A percentile compares a stretch with the other conserved stretches of the same genome.
These are phyloP conservation scores for Pelosia muscerda DNA, from an alignment of 2,888 invertebrate genomes.

Conservation along the genomic window DNA sequence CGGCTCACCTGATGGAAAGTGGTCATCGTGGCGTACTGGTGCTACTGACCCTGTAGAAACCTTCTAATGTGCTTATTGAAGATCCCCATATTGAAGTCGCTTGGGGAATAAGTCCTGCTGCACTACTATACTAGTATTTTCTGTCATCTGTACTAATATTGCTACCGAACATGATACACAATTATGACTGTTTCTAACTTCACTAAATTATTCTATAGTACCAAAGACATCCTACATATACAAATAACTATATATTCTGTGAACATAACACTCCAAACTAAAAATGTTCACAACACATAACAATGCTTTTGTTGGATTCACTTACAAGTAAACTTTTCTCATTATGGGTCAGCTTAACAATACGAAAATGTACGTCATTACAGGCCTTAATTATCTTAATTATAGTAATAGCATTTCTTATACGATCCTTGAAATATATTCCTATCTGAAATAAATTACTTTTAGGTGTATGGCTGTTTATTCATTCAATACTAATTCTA, in stretches of 20 bases:
- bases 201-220: background rate
- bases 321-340: conserved; percentile 18
- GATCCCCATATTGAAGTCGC: no score
- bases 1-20: no score
- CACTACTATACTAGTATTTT: background rate
- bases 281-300: background rate
- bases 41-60: no score
- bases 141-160: background rate
- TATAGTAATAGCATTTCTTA: conserved; percentile 7
- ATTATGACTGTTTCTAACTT: background rate
- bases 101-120: no score
- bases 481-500: background rate
- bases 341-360: conserved; percentile 13
- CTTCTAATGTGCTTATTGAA: no score
- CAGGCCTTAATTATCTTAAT: conserved; percentile 14
- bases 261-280: background rate
- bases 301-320: conserved; percentile 12
- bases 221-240: background rate
- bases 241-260: background rate
- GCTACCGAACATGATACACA: background rate
- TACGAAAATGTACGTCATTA: conserved; percentile 12
- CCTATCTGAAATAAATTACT: background rate
- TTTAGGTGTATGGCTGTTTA: background rate
- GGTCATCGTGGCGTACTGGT: no score
- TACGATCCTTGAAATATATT: background rate